Evolutionary conservation across 2,797 vertebrate genomes (phyloP), one percentile per base, ranked within the genome.

Genomic region (Loris lydekkerianus): DNA sequence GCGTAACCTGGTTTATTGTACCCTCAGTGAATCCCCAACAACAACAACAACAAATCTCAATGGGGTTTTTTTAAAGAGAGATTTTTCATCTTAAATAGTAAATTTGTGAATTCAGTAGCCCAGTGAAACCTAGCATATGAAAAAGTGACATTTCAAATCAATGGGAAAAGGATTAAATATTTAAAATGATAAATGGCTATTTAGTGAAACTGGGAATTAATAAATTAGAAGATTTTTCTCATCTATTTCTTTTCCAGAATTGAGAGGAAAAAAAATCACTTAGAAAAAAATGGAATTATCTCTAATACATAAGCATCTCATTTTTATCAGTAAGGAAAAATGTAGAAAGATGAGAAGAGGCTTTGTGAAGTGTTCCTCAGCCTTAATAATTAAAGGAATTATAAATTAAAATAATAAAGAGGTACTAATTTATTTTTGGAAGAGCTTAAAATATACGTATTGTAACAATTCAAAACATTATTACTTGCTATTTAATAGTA

Each of bases 301-400:
- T 91, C 27, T 81, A 34, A 65, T 86, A 60, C 61, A 1, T 58
- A 90, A 89, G 4, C 21, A 65, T 89, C 10, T 81, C 13, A 60
- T 91, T 96, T 89, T 34, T 94, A 77, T 65, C 58, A 89, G 72
- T 86, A 75, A 82, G 31, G n/a, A 77, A 87, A 75, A 86, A 34
- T 67, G 43, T 23, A 53, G 25, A 89, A 94, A 94, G 53, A 80
- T 82, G 9, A 93, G 23, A 91, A 65, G 23, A 77, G 34, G 17
- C 21, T 40, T 69, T 84, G 34, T 91, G 60, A 91, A 93, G 67
- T 81, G 6, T 85, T 20, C 23, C 40, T 70, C 27, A 86, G 46
- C 37, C 43, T 96, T 46, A 77, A 31, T 80, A 84, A 67, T 37
- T 77, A 65, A 82, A 70, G 4, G 27, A 29, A 88, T 93, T 15